Conservation (phyloP, 2,888 invertebrate genomes). For the Encarsia formosa region DNA sequence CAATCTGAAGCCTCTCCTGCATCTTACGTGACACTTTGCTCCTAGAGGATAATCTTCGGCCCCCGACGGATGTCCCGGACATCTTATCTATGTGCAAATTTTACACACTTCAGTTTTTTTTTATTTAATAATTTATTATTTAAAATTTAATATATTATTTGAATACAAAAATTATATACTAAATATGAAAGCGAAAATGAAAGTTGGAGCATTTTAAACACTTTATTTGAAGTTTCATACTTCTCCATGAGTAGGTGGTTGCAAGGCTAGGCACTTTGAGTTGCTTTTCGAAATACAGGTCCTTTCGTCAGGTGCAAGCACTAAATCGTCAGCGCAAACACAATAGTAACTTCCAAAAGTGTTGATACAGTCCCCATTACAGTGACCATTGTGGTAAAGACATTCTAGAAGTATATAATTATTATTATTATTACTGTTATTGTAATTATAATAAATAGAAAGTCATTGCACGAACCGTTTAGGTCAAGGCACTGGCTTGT, state of each 20-base stretch:
- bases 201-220: too few species aligned
- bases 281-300: slow-evolving; percentile 41
- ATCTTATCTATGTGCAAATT: slow-evolving; percentile 46
- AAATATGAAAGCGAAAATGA: too few species aligned
- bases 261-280: slow-evolving; percentile 39
- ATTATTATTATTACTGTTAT: too few species aligned
- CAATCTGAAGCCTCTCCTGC: slow-evolving; percentile 56
- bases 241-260: slow-evolving; percentile 39
- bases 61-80: slow-evolving; percentile 44
- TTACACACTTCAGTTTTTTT: too few species aligned
- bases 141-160: too few species aligned
- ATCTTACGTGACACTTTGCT: slow-evolving; percentile 54
- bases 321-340: slow-evolving; percentile 44
- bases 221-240: slow-evolving; percentile 33
- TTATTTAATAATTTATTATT: too few species aligned
- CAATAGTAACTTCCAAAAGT: slow-evolving; percentile 47
- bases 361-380: slow-evolving; percentile 49
- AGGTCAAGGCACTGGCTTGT: slow-evolving; percentile 45
- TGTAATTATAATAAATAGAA: too few species aligned
- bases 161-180: too few species aligned
- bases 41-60: slow-evolving; percentile 45
- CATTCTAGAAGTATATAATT: too few species aligned
- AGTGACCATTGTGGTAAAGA: slow-evolving; percentile 45
- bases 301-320: slow-evolving; percentile 44
- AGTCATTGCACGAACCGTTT: too few species aligned